A percentile compares a stretch with the other conserved stretches of the same genome.
phyloP scores from a whole-genome alignment of 2,888 invertebrate species.

The Chalcosyrphus nemorum region DNA sequence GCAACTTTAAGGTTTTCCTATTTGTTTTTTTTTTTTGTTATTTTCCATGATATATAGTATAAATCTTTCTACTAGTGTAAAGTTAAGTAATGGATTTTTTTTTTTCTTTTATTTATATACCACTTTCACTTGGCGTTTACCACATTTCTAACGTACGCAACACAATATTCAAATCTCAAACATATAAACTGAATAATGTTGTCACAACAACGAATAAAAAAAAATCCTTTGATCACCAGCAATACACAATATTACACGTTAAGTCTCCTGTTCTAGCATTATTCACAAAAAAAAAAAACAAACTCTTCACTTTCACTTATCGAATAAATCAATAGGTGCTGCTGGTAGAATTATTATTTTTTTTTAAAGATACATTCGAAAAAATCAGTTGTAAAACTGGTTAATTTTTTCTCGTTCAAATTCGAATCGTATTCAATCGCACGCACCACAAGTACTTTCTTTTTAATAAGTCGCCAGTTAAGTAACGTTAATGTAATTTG shows the following conservation, averaged over 20 bases:
- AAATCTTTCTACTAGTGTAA: background rate
- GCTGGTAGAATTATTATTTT: constrained; percentile 14
- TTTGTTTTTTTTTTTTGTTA: background rate
- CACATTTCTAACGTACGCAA: background rate
- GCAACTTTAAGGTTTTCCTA: background rate
- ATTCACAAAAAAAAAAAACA: constrained; percentile 16
- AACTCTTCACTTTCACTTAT: constrained; percentile 49
- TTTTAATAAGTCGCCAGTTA: background rate
- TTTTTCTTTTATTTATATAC: background rate
- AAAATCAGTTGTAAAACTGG: constrained; percentile 1
- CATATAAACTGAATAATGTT: background rate
- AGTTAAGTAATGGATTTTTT: constrained; percentile 10
- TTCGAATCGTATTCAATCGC: background rate
- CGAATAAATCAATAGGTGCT: constrained; percentile 32
- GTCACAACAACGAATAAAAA: background rate
- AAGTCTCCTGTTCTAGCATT: constrained; percentile 3
- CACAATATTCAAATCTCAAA: constrained; percentile 14
- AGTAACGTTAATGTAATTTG: background rate
- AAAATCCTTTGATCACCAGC: background rate
- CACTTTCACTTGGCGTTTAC: constrained; percentile 57
- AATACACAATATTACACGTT: background rate
- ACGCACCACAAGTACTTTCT: background rate
- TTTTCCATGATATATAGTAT: background rate
- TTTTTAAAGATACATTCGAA: background rate
- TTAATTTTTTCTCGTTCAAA: background rate